Conservation (phyloP, 2,797 vertebrate species). For the Acomys russatus region DNA sequence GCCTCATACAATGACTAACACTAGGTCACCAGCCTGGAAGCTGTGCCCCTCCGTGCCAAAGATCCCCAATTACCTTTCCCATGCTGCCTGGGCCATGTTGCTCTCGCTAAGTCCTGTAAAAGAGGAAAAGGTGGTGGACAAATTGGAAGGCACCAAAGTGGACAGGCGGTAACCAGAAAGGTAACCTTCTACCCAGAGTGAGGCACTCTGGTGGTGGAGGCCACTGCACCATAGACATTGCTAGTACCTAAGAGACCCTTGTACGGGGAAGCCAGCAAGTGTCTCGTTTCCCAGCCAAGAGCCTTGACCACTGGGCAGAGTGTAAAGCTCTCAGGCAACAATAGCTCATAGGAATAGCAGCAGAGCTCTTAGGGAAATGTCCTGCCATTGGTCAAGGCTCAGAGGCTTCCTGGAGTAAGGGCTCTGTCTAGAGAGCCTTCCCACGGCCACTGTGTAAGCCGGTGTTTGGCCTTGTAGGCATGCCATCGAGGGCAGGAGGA, state of each 20-base stretch:
- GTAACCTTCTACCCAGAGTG: background rate
- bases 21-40: background rate
- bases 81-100: slow-evolving; percentile 64
- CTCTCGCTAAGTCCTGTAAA: slow-evolving; percentile 71
- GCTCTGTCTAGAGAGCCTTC: background rate
- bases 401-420: background rate
- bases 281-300: background rate
- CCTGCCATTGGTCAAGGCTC: background rate
- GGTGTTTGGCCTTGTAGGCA: background rate
- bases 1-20: background rate
- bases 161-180: fast-evolving
- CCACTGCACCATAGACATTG: background rate
- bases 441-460: background rate
- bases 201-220: fast-evolving
- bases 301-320: background rate
- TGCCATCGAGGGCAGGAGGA: background rate
- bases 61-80: slow-evolving; percentile 82
- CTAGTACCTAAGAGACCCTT: background rate
- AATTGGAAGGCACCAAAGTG: background rate
- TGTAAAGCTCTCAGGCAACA: background rate
- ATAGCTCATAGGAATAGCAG: background rate
- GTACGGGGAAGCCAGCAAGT: fast-evolving
- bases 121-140: background rate
- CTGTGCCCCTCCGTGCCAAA: background rate
- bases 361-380: background rate